phyloP scores from a whole-genome alignment of 23 tunicate species.

The Oikopleura dioica region DNA sequence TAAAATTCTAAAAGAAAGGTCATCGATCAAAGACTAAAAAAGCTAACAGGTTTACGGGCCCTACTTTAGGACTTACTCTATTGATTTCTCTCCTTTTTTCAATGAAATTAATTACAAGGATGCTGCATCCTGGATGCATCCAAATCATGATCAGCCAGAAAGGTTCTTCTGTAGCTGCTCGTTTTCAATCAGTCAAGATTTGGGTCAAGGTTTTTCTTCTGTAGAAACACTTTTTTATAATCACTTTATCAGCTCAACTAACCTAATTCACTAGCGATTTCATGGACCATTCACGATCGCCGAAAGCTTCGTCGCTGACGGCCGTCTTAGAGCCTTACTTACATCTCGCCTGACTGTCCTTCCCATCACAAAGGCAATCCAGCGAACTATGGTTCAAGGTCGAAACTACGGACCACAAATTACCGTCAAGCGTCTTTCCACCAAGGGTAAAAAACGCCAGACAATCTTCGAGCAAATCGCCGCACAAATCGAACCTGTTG shows the following conservation, averaged over 20 bases:
- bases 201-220: no score
- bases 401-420: conserved; percentile 89
- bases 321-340: conserved; percentile 28
- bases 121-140: no score
- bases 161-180: no score
- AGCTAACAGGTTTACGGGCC: no score
- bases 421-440: conserved; percentile 48
- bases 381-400: conserved; percentile 82
- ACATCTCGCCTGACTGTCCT: conserved; percentile 41
- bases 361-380: conserved; percentile 62
- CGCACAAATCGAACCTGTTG: conserved; percentile 20
- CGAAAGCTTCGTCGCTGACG: not conserved
- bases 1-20: no score
- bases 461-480: conserved; percentile 59
- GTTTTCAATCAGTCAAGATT: no score
- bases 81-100: no score
- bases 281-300: not conserved
- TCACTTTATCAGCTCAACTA: not conserved
- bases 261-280: not conserved
- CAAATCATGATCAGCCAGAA: no score
- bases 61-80: no score
- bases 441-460: conserved; percentile 39
- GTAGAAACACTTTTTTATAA: no score
- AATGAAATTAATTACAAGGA: no score
- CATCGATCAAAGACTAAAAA: no score